Conservation (phyloP, 2,113 vertebrate species). For the Stercorarius parasiticus region DNA sequence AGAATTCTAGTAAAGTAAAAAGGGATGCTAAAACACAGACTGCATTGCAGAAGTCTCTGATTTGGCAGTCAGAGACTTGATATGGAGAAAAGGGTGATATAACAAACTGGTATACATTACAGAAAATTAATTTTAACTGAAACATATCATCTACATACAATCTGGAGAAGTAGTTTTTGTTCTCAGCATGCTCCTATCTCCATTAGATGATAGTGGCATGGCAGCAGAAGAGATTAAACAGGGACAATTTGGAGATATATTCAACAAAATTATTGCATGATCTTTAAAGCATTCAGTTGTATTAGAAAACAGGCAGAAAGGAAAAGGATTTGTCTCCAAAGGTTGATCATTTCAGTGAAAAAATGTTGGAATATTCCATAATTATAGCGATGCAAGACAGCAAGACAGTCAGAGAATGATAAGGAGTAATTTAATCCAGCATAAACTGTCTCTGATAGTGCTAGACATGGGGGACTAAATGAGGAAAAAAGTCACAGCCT, state of each 20-base stretch:
- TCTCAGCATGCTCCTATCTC: background rate
- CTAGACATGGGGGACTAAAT: background rate
- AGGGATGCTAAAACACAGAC: background rate
- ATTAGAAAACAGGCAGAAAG: background rate
- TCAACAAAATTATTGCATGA: background rate
- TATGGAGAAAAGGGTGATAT: background rate
- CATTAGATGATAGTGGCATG: background rate
- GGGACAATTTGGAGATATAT: background rate
- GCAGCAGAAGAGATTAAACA: background rate
- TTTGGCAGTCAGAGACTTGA: background rate
- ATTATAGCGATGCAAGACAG: background rate
- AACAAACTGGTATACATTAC: background rate
- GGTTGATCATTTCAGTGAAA: background rate
- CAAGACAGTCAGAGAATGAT: background rate
- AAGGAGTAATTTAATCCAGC: background rate
- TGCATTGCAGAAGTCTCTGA: background rate
- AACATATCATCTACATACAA: background rate
- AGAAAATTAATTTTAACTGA: background rate
- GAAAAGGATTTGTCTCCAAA: background rate
- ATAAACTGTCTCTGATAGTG: background rate
- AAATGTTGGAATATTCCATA: background rate
- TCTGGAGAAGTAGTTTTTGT: background rate
- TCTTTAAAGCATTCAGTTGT: fast-evolving
- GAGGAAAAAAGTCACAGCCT: background rate
- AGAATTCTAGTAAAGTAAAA: background rate